These are phyloP conservation scores for Eutolmus rufibarbis DNA, from an alignment of 2,888 invertebrate genomes.

Conservation along the genomic window DNA sequence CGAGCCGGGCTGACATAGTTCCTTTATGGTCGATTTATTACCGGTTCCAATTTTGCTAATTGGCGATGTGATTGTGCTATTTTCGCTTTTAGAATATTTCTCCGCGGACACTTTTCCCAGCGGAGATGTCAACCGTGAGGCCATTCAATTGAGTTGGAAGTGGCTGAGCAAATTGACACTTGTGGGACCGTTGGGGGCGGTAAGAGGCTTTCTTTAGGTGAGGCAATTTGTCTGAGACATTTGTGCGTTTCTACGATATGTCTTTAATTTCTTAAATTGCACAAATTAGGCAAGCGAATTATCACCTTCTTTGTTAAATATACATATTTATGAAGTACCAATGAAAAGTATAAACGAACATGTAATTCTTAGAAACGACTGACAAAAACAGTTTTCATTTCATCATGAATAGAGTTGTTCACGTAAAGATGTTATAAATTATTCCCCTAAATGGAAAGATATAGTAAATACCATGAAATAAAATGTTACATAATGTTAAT, in stretches of 20 bases:
- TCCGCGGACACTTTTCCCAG: not conserved
- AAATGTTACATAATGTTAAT: too few species aligned
- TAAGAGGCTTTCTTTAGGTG: not conserved
- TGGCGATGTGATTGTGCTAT: constrained; percentile 13
- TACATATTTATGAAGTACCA: not conserved
- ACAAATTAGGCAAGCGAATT: not conserved
- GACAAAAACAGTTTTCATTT: too few species aligned
- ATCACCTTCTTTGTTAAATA: not conserved
- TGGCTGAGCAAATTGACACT: not conserved
- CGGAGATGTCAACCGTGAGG: not conserved
- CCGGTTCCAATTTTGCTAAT: constrained; percentile 24
- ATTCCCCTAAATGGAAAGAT: too few species aligned
- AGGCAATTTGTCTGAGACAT: not conserved
- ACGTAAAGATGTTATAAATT: too few species aligned
- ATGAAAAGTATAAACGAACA: not conserved
- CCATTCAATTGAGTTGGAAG: not conserved
- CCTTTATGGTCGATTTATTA: not conserved
- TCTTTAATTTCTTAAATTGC: not conserved
- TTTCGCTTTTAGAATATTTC: constrained; percentile 28
- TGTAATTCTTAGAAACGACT: not conserved
- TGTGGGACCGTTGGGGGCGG: not conserved
- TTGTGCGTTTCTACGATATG: not conserved
- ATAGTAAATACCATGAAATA: too few species aligned
- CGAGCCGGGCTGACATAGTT: not conserved
- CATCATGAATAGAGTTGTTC: too few species aligned